These are phyloP conservation scores for Epinephelus moara DNA, from an alignment of 2,113 vertebrate genomes.

Conservation along the genomic window DNA sequence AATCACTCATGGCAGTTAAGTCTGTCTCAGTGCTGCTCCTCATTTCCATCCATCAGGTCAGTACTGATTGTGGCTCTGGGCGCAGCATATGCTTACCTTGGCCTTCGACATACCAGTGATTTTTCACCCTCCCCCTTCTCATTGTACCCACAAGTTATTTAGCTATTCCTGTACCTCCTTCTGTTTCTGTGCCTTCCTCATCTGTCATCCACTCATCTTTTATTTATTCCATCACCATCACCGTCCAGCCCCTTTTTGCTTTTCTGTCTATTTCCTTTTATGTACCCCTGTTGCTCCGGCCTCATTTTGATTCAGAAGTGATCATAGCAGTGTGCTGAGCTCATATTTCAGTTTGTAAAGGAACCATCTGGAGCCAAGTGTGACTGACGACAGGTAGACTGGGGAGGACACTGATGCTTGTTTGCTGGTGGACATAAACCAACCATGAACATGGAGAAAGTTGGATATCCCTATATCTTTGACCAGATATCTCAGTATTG, in stretches of 20 bases:
- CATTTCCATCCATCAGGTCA: not conserved
- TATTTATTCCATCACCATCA: constrained; percentile 12
- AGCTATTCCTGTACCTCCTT: not conserved
- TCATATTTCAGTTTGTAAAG: constrained; percentile 59
- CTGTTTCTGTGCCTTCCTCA: constrained; percentile 6
- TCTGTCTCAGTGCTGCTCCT: not conserved
- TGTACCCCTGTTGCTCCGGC: not conserved
- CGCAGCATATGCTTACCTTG: not conserved
- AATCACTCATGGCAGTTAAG: constrained; percentile 21
- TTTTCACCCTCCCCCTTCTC: not conserved
- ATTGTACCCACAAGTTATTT: constrained; percentile 5
- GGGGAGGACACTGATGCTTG: constrained; percentile 26
- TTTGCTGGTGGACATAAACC: not conserved
- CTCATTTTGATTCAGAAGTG: constrained; percentile 63
- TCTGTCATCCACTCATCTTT: constrained; percentile 30
- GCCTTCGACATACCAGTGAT: not conserved
- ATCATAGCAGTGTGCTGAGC: constrained; percentile 31
- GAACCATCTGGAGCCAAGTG: constrained; percentile 47
- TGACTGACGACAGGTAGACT: constrained; percentile 31
- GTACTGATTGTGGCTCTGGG: constrained; percentile 7
- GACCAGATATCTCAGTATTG: too few species aligned
- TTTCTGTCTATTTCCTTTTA: constrained; percentile 1
- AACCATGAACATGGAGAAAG: not conserved
- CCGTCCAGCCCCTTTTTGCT: not conserved
- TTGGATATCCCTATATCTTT: too few species aligned